phyloP scores from a whole-genome alignment of 2,888 invertebrate species.

The Belgica antarctica region DNA sequence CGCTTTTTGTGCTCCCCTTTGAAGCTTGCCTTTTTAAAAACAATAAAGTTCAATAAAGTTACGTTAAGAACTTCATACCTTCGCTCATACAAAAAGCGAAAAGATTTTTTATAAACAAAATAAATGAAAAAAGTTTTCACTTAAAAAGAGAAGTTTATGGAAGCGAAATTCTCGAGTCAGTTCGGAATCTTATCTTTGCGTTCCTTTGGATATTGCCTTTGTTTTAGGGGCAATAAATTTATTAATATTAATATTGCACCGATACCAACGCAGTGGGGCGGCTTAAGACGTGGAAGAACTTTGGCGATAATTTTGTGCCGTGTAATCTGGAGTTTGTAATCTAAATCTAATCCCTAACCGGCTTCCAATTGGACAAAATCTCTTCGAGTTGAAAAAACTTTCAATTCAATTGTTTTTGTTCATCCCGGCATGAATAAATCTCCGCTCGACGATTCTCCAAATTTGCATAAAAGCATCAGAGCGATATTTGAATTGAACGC shows the following conservation, averaged over 20 bases:
- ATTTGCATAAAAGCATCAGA: neutral
- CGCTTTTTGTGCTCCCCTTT: conserved; percentile 19
- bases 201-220: conserved; percentile 18
- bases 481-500: conserved; percentile 22
- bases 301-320: neutral
- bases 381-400: neutral
- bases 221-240: conserved; percentile 17
- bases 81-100: neutral
- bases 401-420: conserved; percentile 9
- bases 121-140: conserved; percentile 20
- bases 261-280: conserved; percentile 9
- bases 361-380: too few relatives aligned
- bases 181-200: conserved; percentile 15
- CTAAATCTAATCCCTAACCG: neutral
- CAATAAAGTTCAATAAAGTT: conserved; percentile 32
- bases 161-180: conserved; percentile 15
- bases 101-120: neutral
- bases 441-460: neutral
- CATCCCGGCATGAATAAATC: neutral
- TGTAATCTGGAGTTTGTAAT: neutral
- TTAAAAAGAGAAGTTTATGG: conserved; percentile 10
- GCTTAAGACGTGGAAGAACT: neutral
- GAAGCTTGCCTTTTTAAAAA: conserved; percentile 16
- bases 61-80: neutral
- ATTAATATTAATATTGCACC: conserved; percentile 27